Percentiles rank a stretch among this genome's conserved stretches.
phyloP scores from a whole-genome alignment of 2,888 invertebrate genomes.

The Cremastobaeus sp. region DNA sequence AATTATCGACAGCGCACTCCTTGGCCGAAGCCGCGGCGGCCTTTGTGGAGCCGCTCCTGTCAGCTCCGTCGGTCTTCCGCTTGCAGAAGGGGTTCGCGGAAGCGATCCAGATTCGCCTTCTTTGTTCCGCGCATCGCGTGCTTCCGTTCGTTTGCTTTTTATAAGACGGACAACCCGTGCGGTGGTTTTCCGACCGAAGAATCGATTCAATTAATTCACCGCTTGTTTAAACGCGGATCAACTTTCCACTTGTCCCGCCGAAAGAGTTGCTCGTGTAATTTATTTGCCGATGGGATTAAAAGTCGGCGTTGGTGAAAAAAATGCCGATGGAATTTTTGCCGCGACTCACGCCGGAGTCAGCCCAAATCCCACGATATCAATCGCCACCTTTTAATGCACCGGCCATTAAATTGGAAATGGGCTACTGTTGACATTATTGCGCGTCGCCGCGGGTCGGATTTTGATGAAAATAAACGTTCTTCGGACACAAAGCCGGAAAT shows the following conservation, averaged over 20 bases:
- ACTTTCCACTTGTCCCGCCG: too few species aligned
- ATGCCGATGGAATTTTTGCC: too few species aligned
- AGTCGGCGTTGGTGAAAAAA: too few species aligned
- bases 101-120: constrained; percentile 1
- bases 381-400: neutral
- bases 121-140: neutral
- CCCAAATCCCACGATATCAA: neutral
- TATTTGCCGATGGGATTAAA: too few species aligned
- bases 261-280: too few species aligned
- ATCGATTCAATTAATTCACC: too few species aligned
- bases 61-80: too few species aligned
- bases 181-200: too few species aligned
- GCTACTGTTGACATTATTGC: constrained; percentile 6
- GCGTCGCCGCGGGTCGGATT: neutral
- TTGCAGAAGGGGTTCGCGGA: neutral
- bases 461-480: constrained; percentile 4
- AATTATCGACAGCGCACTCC: constrained; percentile 30
- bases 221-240: too few species aligned
- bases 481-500: neutral
- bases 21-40: neutral
- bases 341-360: too few species aligned
- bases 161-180: too few species aligned
- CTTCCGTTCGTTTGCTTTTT: too few species aligned
- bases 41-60: constrained; percentile 32
- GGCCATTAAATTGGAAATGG: neutral